phyloP scores from a whole-genome alignment of 2,888 invertebrate species.

The Tethea ocularis region DNA sequence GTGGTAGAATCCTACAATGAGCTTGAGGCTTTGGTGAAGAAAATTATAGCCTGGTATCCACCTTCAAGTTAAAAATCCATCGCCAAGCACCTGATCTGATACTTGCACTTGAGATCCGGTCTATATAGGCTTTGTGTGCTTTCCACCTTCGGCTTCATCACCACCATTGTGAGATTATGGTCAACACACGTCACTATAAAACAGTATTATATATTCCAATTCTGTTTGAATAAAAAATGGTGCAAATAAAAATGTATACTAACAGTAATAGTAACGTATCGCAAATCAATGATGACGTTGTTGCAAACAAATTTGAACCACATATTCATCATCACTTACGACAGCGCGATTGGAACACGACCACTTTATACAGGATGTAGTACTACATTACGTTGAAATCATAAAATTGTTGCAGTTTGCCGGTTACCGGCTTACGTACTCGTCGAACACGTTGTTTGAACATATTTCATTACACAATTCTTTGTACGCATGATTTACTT shows the following conservation, averaged over 20 bases:
- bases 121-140: too few species aligned
- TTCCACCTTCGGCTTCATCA: too few species aligned
- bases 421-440: neutral
- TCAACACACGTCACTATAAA: too few species aligned
- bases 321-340: slow-evolving; percentile 38
- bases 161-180: too few species aligned
- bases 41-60: too few species aligned
- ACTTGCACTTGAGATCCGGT: too few species aligned
- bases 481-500: neutral
- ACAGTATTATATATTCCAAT: too few species aligned
- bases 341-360: slow-evolving; percentile 8
- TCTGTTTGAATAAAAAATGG: too few species aligned
- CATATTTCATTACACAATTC: neutral
- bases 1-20: too few species aligned
- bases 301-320: slow-evolving; percentile 52
- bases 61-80: neutral
- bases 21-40: too few species aligned
- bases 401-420: neutral
- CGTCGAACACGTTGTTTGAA: neutral
- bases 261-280: slow-evolving; percentile 35
- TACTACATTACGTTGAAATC: neutral
- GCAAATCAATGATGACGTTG: slow-evolving; percentile 34
- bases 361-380: slow-evolving; percentile 7
- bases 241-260: slow-evolving; percentile 19
- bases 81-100: too few species aligned